Percentiles rank a stretch among this genome's conserved stretches.
phyloP scores from a whole-genome alignment of 2,888 invertebrate species.

The Ormyrus pomaceus region DNA sequence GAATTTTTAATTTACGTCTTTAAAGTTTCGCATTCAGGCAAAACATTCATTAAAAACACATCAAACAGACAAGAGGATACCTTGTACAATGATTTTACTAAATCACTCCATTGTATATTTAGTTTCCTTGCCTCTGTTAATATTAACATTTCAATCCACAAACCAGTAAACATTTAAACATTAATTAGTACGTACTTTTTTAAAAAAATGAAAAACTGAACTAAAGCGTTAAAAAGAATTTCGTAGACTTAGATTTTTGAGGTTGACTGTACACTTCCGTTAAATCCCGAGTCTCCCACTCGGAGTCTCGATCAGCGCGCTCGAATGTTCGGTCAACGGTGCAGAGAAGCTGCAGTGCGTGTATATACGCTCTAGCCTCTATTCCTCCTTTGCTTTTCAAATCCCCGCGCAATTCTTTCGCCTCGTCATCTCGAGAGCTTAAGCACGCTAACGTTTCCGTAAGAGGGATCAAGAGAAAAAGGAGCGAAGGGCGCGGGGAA shows the following conservation, averaged over 20 bases:
- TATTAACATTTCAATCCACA: too few species aligned
- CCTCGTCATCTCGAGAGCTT: conserved; percentile 55
- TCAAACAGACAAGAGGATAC: too few species aligned
- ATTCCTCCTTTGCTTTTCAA: conserved; percentile 52
- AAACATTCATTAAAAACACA: too few species aligned
- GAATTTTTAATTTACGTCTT: too few species aligned
- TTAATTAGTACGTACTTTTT: too few species aligned
- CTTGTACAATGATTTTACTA: too few species aligned
- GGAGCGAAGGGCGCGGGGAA: conserved; percentile 4
- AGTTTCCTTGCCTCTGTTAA: too few species aligned
- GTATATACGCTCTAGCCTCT: not conserved
- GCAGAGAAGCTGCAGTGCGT: conserved; percentile 13
- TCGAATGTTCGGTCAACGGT: conserved; percentile 45
- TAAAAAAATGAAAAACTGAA: too few species aligned
- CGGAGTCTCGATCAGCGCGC: conserved; percentile 11
- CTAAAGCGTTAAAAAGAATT: not conserved
- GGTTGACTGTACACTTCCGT: not conserved
- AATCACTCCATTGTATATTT: too few species aligned
- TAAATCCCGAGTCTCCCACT: conserved; percentile 22
- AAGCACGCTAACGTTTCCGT: conserved; percentile 53
- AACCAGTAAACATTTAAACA: too few species aligned
- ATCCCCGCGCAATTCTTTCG: conserved; percentile 55
- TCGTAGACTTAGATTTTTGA: not conserved
- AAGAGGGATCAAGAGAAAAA: conserved; percentile 51
- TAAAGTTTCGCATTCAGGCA: too few species aligned